Evolutionary conservation across 30 jellyfish, hydroid and myxozoan genomes (phyloP).

Genomic region (Turritopsis rubra): DNA sequence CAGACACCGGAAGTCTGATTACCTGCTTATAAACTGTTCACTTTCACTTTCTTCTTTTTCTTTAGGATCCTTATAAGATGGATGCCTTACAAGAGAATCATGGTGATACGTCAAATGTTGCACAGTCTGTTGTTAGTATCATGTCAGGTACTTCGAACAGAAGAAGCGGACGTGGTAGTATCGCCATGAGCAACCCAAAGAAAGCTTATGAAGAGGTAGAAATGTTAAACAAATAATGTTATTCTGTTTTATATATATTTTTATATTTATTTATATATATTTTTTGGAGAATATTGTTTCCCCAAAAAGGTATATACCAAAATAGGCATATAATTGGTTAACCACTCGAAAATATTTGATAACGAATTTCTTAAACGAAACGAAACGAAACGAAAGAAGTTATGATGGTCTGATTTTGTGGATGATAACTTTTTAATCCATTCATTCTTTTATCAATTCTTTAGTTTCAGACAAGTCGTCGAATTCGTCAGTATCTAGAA

Average conservation of each 20-base stretch:
- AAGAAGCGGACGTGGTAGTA: constrained; percentile 54
- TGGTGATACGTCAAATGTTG: constrained; percentile 80
- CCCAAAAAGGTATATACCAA: too few relatives aligned
- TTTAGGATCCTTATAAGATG: constrained; percentile 95
- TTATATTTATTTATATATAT: too few relatives aligned
- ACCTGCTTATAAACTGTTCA: not conserved
- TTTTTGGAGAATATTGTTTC: too few relatives aligned
- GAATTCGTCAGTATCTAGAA: constrained; percentile 86
- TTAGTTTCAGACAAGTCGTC: constrained; percentile 59
- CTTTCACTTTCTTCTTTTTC: not conserved
- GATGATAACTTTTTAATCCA: too few relatives aligned
- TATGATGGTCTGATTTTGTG: too few relatives aligned
- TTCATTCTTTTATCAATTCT: too few relatives aligned
- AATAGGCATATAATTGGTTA: too few relatives aligned
- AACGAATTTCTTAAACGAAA: too few relatives aligned
- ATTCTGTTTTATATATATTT: too few relatives aligned
- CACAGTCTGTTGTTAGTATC: constrained; percentile 95
- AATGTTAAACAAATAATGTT: too few relatives aligned
- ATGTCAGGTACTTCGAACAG: constrained; percentile 80
- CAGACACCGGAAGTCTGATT: not conserved
- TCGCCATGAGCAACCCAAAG: constrained; percentile 73
- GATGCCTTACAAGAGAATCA: constrained; percentile 65
- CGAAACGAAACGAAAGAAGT: too few relatives aligned
- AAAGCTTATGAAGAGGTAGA: constrained; percentile 91
- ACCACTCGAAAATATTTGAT: too few relatives aligned